Evolutionary conservation across 2,888 invertebrate genomes (phyloP).

Genomic region (Meiosimyza platycephala): DNA sequence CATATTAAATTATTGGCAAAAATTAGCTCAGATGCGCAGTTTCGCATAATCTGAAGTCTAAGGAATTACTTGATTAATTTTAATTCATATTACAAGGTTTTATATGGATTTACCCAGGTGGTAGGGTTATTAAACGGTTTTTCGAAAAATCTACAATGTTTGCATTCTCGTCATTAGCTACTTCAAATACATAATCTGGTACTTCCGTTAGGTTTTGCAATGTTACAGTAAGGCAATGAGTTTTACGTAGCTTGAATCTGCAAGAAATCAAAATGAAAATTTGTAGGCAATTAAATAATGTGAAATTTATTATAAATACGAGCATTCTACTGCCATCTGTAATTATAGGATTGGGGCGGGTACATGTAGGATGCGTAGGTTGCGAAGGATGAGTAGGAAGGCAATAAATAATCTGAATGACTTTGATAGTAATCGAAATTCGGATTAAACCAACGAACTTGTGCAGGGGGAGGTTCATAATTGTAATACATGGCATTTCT

Average conservation of each 20-base stretch:
- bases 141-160: slow-evolving; percentile 83
- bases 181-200: slow-evolving; percentile 78
- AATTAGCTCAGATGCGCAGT: slow-evolving; percentile 75
- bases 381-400: too few relatives aligned
- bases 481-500: too few relatives aligned
- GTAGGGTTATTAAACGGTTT: slow-evolving; percentile 78
- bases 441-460: too few relatives aligned
- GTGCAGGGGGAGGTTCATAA: too few relatives aligned
- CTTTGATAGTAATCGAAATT: too few relatives aligned
- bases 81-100: slow-evolving; percentile 14
- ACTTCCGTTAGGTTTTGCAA: slow-evolving; percentile 73
- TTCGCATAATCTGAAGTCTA: slow-evolving; percentile 69
- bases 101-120: slow-evolving; percentile 72
- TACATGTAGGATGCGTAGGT: too few relatives aligned
- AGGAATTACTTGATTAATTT: slow-evolving; percentile 9
- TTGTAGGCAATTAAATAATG: too few relatives aligned
- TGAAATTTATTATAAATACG: too few relatives aligned
- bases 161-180: slow-evolving; percentile 79
- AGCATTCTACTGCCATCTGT: too few relatives aligned
- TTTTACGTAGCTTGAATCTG: slow-evolving; percentile 72
- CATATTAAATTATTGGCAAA: slow-evolving; percentile 77
- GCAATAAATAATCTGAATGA: too few relatives aligned
- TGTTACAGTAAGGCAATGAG: slow-evolving; percentile 65
- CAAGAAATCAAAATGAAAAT: slow-evolving; percentile 14
- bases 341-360: too few relatives aligned